phyloP scores from a whole-genome alignment of 1,140 invertebrate species.

The Hyles euphorbiae region DNA sequence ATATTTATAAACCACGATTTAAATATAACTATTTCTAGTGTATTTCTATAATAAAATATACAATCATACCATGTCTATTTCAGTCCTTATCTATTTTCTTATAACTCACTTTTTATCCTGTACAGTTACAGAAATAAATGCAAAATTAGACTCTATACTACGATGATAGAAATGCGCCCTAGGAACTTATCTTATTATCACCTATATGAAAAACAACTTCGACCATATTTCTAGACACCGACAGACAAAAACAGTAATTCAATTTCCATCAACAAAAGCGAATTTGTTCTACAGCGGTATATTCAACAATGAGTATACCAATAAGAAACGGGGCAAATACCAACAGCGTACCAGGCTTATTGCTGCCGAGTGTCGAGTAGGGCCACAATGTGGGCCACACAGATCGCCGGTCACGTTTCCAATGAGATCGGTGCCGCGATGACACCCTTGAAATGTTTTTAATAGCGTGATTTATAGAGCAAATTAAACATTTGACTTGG shows the following conservation, averaged over 20 bases:
- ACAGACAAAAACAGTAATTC: constrained; percentile 30
- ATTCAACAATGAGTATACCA: constrained; percentile 36
- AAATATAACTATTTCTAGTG: too few relatives aligned
- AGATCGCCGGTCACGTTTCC: constrained; percentile 62
- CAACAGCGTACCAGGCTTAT: constrained; percentile 21
- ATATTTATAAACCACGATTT: too few relatives aligned
- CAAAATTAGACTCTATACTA: too few relatives aligned
- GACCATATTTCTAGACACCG: too few relatives aligned
- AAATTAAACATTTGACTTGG: constrained; percentile 75
- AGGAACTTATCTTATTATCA: too few relatives aligned
- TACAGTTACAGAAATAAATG: too few relatives aligned
- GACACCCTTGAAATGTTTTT: constrained; percentile 74
- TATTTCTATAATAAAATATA: too few relatives aligned
- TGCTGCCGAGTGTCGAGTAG: background rate
- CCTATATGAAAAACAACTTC: too few relatives aligned
- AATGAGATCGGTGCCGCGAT: constrained; percentile 65
- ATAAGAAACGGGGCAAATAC: constrained; percentile 38
- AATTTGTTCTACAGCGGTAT: constrained; percentile 45
- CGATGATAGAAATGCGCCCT: too few relatives aligned
- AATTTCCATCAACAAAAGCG: constrained; percentile 56
- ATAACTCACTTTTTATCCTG: too few relatives aligned
- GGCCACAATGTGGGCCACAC: constrained; percentile 35
- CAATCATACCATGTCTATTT: too few relatives aligned
- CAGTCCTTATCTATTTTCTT: too few relatives aligned
- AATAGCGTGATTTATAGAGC: constrained; percentile 74